These are phyloP conservation scores for Eristalis tenax DNA, from an alignment of 2,888 invertebrate species.

Conservation along the genomic window DNA sequence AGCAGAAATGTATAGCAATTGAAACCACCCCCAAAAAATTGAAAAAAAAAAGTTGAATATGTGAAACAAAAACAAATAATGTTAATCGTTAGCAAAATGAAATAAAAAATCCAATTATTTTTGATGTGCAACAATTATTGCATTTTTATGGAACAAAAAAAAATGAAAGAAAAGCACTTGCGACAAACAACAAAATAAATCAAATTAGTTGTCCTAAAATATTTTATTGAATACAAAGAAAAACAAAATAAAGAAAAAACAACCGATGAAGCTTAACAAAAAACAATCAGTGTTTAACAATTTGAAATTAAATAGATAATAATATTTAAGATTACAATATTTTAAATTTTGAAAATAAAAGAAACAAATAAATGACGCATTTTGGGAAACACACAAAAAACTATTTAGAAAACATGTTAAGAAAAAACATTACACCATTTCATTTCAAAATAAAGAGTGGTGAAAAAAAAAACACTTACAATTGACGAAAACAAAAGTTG, in stretches of 20 bases:
- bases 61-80: background rate
- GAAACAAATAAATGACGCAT: background rate
- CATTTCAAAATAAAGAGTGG: background rate
- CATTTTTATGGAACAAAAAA: slow-evolving; percentile 70
- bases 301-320: slow-evolving; percentile 66
- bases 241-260: background rate
- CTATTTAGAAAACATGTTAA: slow-evolving; percentile 34
- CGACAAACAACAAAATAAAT: slow-evolving; percentile 44
- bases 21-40: slow-evolving; percentile 42
- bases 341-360: slow-evolving; percentile 11
- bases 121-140: slow-evolving; percentile 77
- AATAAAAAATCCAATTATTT: slow-evolving; percentile 34
- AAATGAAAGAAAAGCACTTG: background rate
- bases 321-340: slow-evolving; percentile 34
- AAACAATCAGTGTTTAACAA: slow-evolving; percentile 70
- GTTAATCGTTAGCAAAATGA: slow-evolving; percentile 40
- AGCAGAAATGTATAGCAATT: slow-evolving; percentile 20
- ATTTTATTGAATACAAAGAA: slow-evolving; percentile 14
- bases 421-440: slow-evolving; percentile 18
- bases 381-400: slow-evolving; percentile 18
- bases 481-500: background rate
- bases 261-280: slow-evolving; percentile 69
- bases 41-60: background rate
- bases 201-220: slow-evolving; percentile 26
- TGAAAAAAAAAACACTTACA: too few species aligned